These are phyloP conservation scores for Thaumetopoea pityocampa DNA, from an alignment of 1,140 invertebrate species.

Conservation along the genomic window DNA sequence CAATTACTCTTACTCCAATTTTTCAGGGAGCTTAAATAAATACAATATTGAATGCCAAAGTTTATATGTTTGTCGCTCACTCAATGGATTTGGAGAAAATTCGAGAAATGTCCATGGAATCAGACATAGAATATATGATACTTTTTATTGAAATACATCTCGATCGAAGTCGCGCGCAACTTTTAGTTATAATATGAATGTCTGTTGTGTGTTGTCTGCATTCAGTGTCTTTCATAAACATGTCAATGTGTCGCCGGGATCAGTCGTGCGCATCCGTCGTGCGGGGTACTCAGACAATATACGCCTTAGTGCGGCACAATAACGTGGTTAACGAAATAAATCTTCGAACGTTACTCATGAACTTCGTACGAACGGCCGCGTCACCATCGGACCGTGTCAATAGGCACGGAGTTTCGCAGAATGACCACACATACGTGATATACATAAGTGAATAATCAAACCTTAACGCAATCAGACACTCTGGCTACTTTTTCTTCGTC, in stretches of 20 bases:
- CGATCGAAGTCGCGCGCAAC: not conserved
- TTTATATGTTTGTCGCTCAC: too few relatives aligned
- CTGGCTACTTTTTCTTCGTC: too few relatives aligned
- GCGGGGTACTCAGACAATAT: constrained; percentile 25
- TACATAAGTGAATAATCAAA: constrained; percentile 4
- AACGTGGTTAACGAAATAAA: constrained; percentile 23
- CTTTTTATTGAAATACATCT: too few relatives aligned
- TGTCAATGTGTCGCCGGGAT: constrained; percentile 60
- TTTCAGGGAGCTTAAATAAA: too few relatives aligned
- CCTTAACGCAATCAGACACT: not conserved
- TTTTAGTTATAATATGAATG: not conserved
- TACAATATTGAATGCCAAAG: too few relatives aligned
- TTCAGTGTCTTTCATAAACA: constrained; percentile 57
- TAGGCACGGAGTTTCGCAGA: constrained; percentile 12
- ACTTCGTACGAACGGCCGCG: constrained; percentile 12
- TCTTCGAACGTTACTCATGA: constrained; percentile 24
- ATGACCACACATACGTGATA: constrained; percentile 10
- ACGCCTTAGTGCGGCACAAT: constrained; percentile 47
- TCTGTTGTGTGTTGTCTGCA: constrained; percentile 1
- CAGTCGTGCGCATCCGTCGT: constrained; percentile 66
- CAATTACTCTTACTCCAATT: too few relatives aligned
- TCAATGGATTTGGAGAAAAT: too few relatives aligned
- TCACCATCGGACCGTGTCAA: constrained; percentile 13
- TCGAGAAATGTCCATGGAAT: not conserved
- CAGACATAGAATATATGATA: too few relatives aligned